Conservation (phyloP, 2,797 vertebrate genomes). For the Darevskia mixta region DNA sequence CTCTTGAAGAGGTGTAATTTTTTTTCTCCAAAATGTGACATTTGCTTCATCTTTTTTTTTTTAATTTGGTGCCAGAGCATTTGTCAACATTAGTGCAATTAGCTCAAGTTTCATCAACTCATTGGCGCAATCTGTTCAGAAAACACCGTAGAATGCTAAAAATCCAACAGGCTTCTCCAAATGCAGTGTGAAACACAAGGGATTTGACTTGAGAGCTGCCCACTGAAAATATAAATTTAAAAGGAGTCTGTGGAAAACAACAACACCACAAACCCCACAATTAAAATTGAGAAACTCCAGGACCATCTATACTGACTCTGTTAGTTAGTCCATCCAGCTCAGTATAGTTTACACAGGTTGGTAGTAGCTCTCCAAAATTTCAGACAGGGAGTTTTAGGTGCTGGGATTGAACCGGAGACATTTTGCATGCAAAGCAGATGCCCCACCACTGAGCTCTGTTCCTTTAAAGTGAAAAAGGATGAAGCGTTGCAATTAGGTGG, state of each 20-base stretch:
- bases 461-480: constrained; percentile 15
- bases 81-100: constrained; percentile 84
- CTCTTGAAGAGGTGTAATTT: constrained; percentile 74
- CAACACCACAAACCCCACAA: constrained; percentile 6
- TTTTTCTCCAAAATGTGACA: constrained; percentile 63
- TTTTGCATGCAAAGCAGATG: no score
- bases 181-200: constrained; percentile 55
- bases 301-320: no score
- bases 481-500: background rate
- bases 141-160: constrained; percentile 77
- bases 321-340: no score
- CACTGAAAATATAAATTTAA: constrained; percentile 46
- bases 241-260: constrained; percentile 22
- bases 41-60: constrained; percentile 41
- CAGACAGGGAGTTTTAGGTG: no score
- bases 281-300: background rate
- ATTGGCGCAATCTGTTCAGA: constrained; percentile 81
- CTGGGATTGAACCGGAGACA: no score
- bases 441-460: no score
- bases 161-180: constrained; percentile 67
- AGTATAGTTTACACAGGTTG: no score
- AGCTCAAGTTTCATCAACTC: constrained; percentile 82
- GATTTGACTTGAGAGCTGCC: constrained; percentile 64
- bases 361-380: no score
- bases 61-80: constrained; percentile 72